phyloP scores from a whole-genome alignment of 2,888 invertebrate genomes.

The Acronicta alni region DNA sequence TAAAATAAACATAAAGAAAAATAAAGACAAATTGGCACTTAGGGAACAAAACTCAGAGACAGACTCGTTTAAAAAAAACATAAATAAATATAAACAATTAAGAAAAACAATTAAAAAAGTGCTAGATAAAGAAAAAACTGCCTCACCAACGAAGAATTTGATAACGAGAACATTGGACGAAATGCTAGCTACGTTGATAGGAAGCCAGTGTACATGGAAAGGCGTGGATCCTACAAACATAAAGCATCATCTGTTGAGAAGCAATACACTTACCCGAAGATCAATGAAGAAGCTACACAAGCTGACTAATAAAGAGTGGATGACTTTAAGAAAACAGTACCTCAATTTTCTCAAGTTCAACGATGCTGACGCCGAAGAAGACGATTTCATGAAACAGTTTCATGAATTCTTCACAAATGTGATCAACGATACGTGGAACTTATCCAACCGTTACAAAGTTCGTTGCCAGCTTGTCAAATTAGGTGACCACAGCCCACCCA shows the following conservation, averaged over 20 bases:
- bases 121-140: constrained; percentile 67
- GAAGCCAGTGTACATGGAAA: constrained; percentile 67
- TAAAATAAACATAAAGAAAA: constrained; percentile 15
- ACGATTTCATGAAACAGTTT: constrained; percentile 59
- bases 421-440: constrained; percentile 54
- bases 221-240: constrained; percentile 16
- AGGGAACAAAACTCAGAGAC: constrained; percentile 5
- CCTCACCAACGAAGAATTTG: constrained; percentile 64
- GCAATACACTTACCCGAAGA: constrained; percentile 17
- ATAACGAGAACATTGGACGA: constrained; percentile 71
- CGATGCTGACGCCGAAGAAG: constrained; percentile 34
- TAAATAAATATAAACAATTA: constrained; percentile 70
- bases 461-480: constrained; percentile 61
- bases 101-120: constrained; percentile 64
- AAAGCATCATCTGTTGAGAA: constrained; percentile 6
- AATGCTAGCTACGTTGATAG: constrained; percentile 66
- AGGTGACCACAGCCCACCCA: constrained; percentile 14
- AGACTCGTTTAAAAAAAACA: constrained; percentile 53
- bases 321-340: constrained; percentile 56
- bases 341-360: constrained; percentile 35
- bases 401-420: constrained; percentile 62
- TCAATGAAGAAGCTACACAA: constrained; percentile 25
- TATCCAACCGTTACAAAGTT: constrained; percentile 63
- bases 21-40: background rate
- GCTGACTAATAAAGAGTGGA: constrained; percentile 57